A percentile compares a stretch with the other conserved stretches of the same genome.
Conservation (phyloP, 2,797 vertebrate species). For the Sylvia borin region DNA sequence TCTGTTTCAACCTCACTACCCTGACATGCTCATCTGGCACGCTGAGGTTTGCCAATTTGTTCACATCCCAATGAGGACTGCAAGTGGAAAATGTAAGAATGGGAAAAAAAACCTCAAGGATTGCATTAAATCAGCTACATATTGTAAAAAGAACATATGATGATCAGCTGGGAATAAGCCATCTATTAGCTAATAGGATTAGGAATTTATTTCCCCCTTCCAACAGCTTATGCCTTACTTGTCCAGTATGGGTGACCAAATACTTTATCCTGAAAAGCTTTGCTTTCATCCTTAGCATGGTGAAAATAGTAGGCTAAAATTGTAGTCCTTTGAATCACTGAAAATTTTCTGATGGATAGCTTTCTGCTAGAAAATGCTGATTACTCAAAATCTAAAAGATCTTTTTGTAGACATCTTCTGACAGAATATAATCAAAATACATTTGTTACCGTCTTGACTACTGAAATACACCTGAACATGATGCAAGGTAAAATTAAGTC, state of each 20-base stretch:
- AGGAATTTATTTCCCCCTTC: conserved; percentile 5
- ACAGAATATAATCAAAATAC: not conserved
- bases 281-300: not conserved
- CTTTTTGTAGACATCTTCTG: not conserved
- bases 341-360: not conserved
- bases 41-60: not conserved
- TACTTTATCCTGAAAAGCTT: not conserved
- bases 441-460: not conserved
- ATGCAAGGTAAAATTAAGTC: not conserved
- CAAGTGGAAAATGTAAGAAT: not conserved
- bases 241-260: not conserved
- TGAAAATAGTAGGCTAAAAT: not conserved
- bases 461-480: not conserved
- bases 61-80: not conserved
- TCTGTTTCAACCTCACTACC: not conserved
- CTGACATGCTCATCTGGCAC: accelerated
- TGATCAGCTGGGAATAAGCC: not conserved
- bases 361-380: not conserved
- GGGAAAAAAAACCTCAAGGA: not conserved
- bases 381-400: not conserved
- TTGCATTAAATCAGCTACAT: not conserved
- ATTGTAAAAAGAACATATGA: not conserved
- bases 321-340: not conserved
- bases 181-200: conserved; percentile 38
- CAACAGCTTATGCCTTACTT: not conserved